Evolutionary conservation across 1,140 invertebrate genomes (phyloP), one percentile per base, ranked within the genome.

Genomic region (Diorhabda carinulata): DNA sequence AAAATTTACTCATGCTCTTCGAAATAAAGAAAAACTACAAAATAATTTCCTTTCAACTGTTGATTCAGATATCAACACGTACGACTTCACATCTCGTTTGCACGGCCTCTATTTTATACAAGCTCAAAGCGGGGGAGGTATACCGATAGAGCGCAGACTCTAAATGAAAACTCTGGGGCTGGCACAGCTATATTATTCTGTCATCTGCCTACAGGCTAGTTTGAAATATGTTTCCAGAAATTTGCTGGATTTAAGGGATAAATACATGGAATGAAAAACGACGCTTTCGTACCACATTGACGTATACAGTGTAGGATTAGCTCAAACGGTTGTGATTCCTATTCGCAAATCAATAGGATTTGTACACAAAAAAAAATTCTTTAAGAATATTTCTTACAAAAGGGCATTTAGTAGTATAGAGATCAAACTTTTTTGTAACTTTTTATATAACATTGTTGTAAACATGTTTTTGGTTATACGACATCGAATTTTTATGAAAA

Each of bases 61-160:
- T 52, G 47, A 52, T 52, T 52, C 47, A 52, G 47, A 52, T 52
- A 52, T 52, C 47, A 52, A 52, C 47, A 52, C 47, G 47, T 52
- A 8, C 47, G n/a, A 52, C 47, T 52, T 52, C 3, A 52, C 47
- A n/a, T 52, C 47, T n/a, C 47, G n/a, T 52, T n/a, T 52, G 6
- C 6, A 52, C 47, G 47, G 47, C 47, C 6, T 52, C 47, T 52
- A n/a, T 52, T 52, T 52, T 52, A 52, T 52, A 52, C 3, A 52
- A 52, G 47, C 47, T 52, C 2, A 4, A 52, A 3, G 47, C 47
- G 47, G 47, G 47, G 47, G 47, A 52, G 47, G 47, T n/a, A 8
- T n/a, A n/a, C n/a, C 3, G 6, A 3, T 8, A 52, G 47, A n/a
- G 47, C 47, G 47, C 47, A 52, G 2, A n/a, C 6, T 6, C 47